Percentiles rank a stretch among this genome's conserved stretches.
Conservation (phyloP, 2,888 invertebrate species). For the Flexamia atlantica region DNA sequence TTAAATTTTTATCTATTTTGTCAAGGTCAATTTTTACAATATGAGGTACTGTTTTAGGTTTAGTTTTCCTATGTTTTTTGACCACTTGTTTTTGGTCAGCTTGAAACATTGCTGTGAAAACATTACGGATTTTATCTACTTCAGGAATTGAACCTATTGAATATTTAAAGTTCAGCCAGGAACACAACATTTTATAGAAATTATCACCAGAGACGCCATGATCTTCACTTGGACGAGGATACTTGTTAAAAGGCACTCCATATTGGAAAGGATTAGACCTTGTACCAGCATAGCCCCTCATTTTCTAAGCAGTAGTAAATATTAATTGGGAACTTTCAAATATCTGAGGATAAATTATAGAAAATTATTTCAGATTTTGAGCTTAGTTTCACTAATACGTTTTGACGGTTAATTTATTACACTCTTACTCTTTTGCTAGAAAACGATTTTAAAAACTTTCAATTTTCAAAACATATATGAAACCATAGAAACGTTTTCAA, state of each 20-base stretch:
- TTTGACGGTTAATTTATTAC: neutral
- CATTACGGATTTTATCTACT: neutral
- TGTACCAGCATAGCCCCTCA: neutral
- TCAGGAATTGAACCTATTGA: slow-evolving; percentile 5
- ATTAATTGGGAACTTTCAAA: neutral
- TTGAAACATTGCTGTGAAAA: slow-evolving; percentile 22
- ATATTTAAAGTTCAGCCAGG: neutral
- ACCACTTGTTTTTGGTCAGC: neutral
- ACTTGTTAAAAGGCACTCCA: neutral
- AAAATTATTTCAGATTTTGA: neutral
- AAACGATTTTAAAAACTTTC: neutral
- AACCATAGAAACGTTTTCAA: neutral
- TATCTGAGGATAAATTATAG: neutral
- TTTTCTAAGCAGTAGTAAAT: neutral
- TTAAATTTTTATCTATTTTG: slow-evolving; percentile 12
- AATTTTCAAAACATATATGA: neutral
- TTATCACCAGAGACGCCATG: neutral
- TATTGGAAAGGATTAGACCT: neutral
- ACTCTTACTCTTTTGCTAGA: neutral
- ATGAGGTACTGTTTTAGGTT: neutral
- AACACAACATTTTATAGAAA: neutral
- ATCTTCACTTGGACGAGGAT: neutral
- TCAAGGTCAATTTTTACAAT: slow-evolving; percentile 21
- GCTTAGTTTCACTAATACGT: neutral
- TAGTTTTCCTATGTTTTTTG: slow-evolving; percentile 4